Percentiles rank a stretch among this genome's conserved stretches.
Evolutionary conservation across 2,888 invertebrate species (phyloP).

Genomic region (Caenorhabditis sp.): DNA sequence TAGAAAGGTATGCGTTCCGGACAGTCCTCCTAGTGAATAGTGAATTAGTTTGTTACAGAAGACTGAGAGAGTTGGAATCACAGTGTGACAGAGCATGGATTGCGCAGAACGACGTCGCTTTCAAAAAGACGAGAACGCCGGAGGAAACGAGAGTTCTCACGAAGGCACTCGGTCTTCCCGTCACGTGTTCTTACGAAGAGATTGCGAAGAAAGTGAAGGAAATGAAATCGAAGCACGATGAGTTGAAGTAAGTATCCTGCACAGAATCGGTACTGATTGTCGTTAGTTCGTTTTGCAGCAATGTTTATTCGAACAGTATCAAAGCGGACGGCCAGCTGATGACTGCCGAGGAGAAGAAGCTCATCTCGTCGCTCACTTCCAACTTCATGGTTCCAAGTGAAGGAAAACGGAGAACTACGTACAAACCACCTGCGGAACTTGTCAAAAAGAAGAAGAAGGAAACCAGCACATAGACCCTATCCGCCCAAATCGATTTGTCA

Average conservation of each 20-base stretch:
- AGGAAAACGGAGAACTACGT: slow-evolving; percentile 38
- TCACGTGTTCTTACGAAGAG: slow-evolving; percentile 8
- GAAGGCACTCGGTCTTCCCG: slow-evolving; percentile 4
- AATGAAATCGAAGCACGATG: slow-evolving; percentile 17
- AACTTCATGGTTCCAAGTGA: slow-evolving; percentile 18
- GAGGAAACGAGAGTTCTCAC: slow-evolving; percentile 7
- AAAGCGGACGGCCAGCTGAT: slow-evolving; percentile 37
- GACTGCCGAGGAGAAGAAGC: slow-evolving; percentile 35
- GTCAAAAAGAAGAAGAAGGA: slow-evolving; percentile 1
- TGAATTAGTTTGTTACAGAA: slow-evolving; percentile 4
- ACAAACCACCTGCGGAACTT: slow-evolving; percentile 30
- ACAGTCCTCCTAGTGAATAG: neutral
- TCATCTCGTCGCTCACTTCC: slow-evolving; percentile 33
- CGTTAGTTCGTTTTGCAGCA: slow-evolving; percentile 30
- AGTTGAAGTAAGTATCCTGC: slow-evolving; percentile 16
- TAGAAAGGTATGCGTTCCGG: neutral
- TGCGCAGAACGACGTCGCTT: neutral
- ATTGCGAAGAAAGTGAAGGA: slow-evolving; percentile 11
- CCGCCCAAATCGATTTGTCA: no score
- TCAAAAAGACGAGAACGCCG: neutral
- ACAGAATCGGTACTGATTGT: neutral
- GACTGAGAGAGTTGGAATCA: slow-evolving; percentile 4
- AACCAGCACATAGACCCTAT: no score
- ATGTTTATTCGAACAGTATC: slow-evolving; percentile 12
- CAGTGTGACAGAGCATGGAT: neutral